Evolutionary conservation across 1,140 invertebrate species (phyloP).

Genomic region (Colletes gigas): DNA sequence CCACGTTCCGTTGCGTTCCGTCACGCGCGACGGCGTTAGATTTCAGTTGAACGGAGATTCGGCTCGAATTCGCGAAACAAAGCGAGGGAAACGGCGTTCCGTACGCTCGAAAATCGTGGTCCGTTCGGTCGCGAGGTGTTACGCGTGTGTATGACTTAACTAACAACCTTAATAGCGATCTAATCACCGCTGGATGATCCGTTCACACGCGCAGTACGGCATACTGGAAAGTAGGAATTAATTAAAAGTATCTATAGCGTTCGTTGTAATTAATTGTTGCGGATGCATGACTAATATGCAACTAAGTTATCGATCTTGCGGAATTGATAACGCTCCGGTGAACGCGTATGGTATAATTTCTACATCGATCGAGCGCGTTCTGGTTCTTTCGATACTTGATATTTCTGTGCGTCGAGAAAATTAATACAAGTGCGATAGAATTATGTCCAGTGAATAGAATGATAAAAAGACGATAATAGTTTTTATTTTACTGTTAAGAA

Average conservation of each 20-base stretch:
- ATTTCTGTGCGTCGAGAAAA: no score
- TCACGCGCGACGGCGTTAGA: conserved; percentile 27
- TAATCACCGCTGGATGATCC: conserved; percentile 48
- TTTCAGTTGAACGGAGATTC: conserved; percentile 29
- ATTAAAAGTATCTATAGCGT: conserved; percentile 35
- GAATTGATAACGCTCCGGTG: no score
- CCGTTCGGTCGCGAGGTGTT: not conserved
- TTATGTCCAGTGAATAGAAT: no score
- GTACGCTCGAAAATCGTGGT: not conserved
- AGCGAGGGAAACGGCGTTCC: not conserved
- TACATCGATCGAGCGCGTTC: no score
- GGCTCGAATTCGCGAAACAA: conserved; percentile 20
- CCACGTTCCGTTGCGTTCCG: conserved; percentile 44
- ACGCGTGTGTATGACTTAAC: conserved; percentile 40
- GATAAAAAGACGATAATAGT: no score
- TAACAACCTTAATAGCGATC: conserved; percentile 53
- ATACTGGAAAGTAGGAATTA: conserved; percentile 33
- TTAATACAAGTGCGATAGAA: no score
- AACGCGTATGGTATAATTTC: no score
- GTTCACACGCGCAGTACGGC: conserved; percentile 22
- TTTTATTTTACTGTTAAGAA: no score
- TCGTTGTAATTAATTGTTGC: conserved; percentile 32
- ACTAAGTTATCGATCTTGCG: not conserved
- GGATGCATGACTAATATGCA: conserved; percentile 13
- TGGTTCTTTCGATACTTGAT: no score